Conservation (phyloP, 2,113 vertebrate species). For the Pseudorasbora parva region DNA sequence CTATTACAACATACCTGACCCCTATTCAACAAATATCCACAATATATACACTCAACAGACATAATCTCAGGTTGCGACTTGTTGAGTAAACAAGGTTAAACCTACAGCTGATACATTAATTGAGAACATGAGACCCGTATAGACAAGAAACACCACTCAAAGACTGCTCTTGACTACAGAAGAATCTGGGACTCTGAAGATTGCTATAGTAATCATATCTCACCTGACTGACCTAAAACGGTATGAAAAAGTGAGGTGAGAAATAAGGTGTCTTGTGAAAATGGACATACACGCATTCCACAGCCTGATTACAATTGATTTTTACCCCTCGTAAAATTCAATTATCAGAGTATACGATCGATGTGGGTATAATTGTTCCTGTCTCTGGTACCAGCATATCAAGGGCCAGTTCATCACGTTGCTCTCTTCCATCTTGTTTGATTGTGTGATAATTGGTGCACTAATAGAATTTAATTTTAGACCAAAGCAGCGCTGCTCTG, state of each 20-base stretch:
- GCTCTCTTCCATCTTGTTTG: slow-evolving; percentile 64
- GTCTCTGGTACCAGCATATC: slow-evolving; percentile 61
- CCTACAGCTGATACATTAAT: neutral
- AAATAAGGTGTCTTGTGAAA: slow-evolving; percentile 56
- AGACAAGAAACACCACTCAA: neutral
- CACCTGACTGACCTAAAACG: slow-evolving; percentile 37
- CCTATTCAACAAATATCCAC: neutral
- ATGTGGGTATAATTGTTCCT: slow-evolving; percentile 64
- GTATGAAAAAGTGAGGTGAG: slow-evolving; percentile 48
- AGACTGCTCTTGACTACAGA: neutral
- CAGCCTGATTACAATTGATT: slow-evolving; percentile 75
- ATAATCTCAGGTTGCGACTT: neutral
- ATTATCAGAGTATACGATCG: slow-evolving; percentile 67
- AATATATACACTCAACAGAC: neutral
- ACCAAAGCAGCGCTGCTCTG: slow-evolving; percentile 57
- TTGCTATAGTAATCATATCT: slow-evolving; percentile 39
- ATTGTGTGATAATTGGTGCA: slow-evolving; percentile 72
- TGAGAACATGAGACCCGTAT: neutral
- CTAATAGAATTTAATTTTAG: slow-evolving; percentile 77
- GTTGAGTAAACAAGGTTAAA: neutral
- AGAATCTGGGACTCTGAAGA: slow-evolving; percentile 3
- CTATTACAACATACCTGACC: neutral
- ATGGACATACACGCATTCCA: slow-evolving; percentile 62
- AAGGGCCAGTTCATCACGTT: slow-evolving; percentile 51
- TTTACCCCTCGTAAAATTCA: slow-evolving; percentile 66